Conservation (phyloP, 1,140 invertebrate genomes). For the Saccostrea cuccullata region DNA sequence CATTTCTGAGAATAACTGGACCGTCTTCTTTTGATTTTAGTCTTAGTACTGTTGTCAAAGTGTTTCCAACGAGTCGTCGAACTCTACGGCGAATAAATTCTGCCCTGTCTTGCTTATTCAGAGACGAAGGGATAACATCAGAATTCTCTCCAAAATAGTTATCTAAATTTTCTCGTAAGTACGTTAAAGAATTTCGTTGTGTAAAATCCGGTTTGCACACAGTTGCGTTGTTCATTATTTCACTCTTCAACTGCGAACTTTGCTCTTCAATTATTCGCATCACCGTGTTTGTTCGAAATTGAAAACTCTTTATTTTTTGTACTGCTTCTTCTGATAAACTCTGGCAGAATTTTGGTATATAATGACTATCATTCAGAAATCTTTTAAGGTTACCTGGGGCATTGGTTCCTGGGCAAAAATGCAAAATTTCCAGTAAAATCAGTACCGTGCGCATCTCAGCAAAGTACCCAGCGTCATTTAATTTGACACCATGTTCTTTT, state of each 20-base stretch:
- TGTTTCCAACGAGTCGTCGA: slow-evolving; percentile 51
- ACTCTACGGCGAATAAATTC: slow-evolving; percentile 57
- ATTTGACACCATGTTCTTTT: slow-evolving; percentile 42
- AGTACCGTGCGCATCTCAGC: slow-evolving; percentile 56
- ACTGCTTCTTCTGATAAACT: slow-evolving; percentile 43
- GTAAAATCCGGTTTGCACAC: slow-evolving; percentile 17
- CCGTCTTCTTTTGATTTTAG: slow-evolving; percentile 30
- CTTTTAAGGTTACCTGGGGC: slow-evolving; percentile 44
- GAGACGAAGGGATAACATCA: slow-evolving; percentile 49
- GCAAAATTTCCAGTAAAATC: slow-evolving; percentile 49
- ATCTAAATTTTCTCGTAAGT: slow-evolving; percentile 55
- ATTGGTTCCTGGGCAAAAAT: slow-evolving; percentile 25
- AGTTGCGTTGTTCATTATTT: slow-evolving; percentile 27
- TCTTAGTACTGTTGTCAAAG: slow-evolving; percentile 48
- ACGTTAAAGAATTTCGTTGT: slow-evolving; percentile 3
- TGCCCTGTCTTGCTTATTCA: slow-evolving; percentile 49
- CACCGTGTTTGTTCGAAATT: slow-evolving; percentile 26
- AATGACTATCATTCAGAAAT: slow-evolving; percentile 53
- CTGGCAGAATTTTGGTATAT: slow-evolving; percentile 30
- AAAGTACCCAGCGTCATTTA: slow-evolving; percentile 58
- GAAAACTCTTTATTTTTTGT: slow-evolving; percentile 50
- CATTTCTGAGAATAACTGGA: neutral
- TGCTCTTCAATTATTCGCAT: slow-evolving; percentile 59
- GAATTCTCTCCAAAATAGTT: slow-evolving; percentile 63
- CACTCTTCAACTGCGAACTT: slow-evolving; percentile 57